A percentile compares a stretch with the other conserved stretches of the same genome.
phyloP scores from a whole-genome alignment of 2,113 vertebrate species.

The Ageneiosus marmoratus region DNA sequence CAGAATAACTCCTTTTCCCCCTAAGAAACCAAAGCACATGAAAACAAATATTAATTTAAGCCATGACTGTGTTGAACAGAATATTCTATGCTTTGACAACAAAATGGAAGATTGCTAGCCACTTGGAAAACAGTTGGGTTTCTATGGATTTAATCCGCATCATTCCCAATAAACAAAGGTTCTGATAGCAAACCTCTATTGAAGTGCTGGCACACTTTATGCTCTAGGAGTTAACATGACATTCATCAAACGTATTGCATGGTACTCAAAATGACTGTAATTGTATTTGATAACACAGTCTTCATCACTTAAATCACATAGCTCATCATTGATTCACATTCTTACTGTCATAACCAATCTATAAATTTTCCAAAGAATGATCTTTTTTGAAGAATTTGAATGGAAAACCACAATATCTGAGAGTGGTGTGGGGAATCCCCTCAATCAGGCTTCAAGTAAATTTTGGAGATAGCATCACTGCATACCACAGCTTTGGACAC shows the following conservation, averaged over 20 bases:
- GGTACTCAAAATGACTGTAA: conserved; percentile 19
- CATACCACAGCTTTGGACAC: background rate
- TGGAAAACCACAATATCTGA: background rate
- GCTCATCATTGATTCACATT: conserved; percentile 4
- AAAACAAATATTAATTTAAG: conserved; percentile 22
- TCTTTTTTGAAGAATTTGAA: background rate
- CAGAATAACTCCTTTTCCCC: background rate
- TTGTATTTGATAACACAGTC: conserved; percentile 34
- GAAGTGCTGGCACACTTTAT: conserved; percentile 18
- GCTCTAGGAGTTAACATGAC: conserved; percentile 26
- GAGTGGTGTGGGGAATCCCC: background rate
- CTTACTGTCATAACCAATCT: background rate
- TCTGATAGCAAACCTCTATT: conserved; percentile 17
- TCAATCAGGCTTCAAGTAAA: background rate
- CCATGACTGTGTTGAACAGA: conserved; percentile 8
- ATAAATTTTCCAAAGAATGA: conserved; percentile 18
- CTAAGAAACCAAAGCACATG: background rate
- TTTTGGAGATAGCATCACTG: conserved; percentile 12
- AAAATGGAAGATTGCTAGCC: conserved; percentile 10
- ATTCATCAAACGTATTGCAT: conserved; percentile 41
- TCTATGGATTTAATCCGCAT: conserved; percentile 18
- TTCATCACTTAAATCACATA: conserved; percentile 17
- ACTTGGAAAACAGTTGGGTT: conserved; percentile 19
- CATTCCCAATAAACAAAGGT: conserved; percentile 34
- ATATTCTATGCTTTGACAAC: conserved; percentile 24